Conservation (phyloP, 2,113 vertebrate species). For the Ardeotis arabs region DNA sequence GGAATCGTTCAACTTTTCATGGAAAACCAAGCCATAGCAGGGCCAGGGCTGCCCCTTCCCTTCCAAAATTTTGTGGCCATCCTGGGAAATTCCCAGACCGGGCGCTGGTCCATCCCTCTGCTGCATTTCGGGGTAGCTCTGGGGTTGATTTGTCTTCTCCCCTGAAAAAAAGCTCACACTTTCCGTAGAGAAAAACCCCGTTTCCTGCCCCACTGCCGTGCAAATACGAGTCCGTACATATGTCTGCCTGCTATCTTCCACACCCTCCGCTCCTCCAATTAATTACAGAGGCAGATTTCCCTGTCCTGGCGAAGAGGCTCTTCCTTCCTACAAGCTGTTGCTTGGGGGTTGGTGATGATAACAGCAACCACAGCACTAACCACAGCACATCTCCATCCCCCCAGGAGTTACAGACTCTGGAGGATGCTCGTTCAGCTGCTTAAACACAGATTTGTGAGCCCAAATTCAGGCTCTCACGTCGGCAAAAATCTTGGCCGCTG, state of each 20-base stretch:
- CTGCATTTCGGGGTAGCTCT: accelerated
- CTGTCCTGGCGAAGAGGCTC: background rate
- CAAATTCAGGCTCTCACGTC: background rate
- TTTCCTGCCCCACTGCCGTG: background rate
- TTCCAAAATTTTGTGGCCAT: background rate
- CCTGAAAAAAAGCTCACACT: background rate
- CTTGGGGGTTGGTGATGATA: background rate
- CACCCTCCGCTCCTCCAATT: background rate
- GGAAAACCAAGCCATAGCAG: accelerated
- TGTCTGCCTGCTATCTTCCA: background rate
- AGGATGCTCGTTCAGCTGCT: background rate
- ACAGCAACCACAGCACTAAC: background rate
- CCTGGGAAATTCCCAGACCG: accelerated
- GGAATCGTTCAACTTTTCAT: background rate
- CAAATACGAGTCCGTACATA: background rate
- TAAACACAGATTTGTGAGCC: background rate
- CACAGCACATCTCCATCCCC: background rate
- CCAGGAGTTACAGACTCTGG: accelerated
- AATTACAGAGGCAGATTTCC: background rate
- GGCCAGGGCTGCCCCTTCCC: accelerated
- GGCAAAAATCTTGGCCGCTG: accelerated
- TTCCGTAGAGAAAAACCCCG: background rate
- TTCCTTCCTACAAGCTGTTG: background rate
- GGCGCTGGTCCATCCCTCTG: accelerated
- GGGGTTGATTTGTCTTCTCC: background rate